Percentiles rank a stretch among this genome's conserved stretches.
phyloP scores from a whole-genome alignment of 2,797 vertebrate species.

The Eospalax fontanierii region DNA sequence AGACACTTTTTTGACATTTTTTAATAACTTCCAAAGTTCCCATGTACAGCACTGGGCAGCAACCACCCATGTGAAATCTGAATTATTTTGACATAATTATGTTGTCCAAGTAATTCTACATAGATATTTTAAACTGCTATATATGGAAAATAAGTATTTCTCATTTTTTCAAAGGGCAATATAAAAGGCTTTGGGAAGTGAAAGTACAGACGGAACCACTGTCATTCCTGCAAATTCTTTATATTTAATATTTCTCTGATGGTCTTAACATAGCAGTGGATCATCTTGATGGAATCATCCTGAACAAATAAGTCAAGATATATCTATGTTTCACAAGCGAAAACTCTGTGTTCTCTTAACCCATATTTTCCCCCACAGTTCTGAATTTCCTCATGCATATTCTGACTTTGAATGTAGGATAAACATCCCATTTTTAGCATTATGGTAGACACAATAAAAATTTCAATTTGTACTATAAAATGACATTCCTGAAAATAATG shows the following conservation, averaged over 20 bases:
- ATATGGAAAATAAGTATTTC: neutral
- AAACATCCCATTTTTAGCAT: neutral
- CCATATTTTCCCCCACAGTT: neutral
- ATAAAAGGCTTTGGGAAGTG: neutral
- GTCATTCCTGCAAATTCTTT: neutral
- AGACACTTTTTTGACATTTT: neutral
- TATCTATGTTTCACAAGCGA: neutral
- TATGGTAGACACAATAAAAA: neutral
- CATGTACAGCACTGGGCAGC: neutral
- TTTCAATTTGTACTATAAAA: neutral
- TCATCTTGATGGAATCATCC: neutral
- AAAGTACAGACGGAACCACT: neutral
- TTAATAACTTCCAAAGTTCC: neutral
- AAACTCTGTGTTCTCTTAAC: neutral
- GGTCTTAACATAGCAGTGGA: neutral
- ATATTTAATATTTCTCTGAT: neutral
- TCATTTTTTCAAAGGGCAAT: neutral
- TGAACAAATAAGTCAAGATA: constrained; percentile 38
- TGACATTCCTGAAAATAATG: constrained; percentile 2
- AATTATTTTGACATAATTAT: constrained; percentile 50
- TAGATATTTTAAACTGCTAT: neutral
- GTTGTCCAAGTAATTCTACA: neutral
- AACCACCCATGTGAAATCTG: neutral
- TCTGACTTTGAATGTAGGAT: neutral
- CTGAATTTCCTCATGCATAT: neutral